phyloP scores from a whole-genome alignment of 2,888 invertebrate genomes.

The Notodonta dromedarius region DNA sequence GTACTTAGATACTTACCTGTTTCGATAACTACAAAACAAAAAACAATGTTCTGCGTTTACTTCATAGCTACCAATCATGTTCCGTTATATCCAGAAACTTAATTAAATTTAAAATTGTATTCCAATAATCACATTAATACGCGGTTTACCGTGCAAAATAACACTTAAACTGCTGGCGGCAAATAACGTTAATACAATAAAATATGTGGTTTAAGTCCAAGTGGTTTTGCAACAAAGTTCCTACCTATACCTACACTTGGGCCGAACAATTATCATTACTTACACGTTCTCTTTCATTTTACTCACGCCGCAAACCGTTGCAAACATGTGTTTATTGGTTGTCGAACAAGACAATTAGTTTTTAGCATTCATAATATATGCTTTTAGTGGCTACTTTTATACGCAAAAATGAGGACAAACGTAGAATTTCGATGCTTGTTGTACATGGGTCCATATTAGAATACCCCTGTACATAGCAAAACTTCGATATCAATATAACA shows the following conservation, averaged over 20 bases:
- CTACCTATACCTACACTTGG: conserved; percentile 11
- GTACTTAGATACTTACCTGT: too few species aligned
- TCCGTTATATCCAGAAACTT: not conserved
- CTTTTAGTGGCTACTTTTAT: conserved; percentile 10
- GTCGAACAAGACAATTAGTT: conserved; percentile 41
- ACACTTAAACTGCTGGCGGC: conserved; percentile 7
- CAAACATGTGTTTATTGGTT: conserved; percentile 46
- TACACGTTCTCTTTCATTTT: conserved; percentile 37
- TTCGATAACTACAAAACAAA: too few species aligned
- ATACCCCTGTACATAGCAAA: too few species aligned
- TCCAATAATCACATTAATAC: not conserved
- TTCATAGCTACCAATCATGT: too few species aligned
- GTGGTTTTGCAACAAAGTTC: conserved; percentile 27
- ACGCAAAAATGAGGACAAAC: not conserved
- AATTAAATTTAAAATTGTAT: not conserved
- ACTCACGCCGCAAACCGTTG: conserved; percentile 36
- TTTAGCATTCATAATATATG: conserved; percentile 23
- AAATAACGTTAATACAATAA: conserved; percentile 23
- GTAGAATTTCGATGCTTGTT: too few species aligned
- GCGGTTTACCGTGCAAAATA: conserved; percentile 6
- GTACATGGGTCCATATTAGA: too few species aligned
- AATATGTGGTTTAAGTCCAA: conserved; percentile 26
- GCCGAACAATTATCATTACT: conserved; percentile 36
- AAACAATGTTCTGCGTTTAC: too few species aligned
- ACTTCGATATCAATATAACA: too few species aligned